These are phyloP conservation scores for Oreochromis grahami DNA, from an alignment of 2,797 vertebrate species.

Conservation along the genomic window DNA sequence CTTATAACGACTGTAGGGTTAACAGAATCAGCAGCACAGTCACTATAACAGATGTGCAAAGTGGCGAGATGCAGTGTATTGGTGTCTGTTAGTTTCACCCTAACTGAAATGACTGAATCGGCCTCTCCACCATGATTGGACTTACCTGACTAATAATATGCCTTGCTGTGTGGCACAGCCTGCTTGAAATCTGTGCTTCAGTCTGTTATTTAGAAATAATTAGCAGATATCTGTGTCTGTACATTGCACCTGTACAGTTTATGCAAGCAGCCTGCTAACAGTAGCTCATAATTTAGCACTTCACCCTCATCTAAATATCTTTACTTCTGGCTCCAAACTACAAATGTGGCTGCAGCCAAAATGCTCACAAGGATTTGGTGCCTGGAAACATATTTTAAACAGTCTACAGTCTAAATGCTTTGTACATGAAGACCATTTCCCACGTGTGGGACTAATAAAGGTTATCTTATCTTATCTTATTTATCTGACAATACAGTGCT, in stretches of 20 bases:
- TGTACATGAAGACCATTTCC: not conserved
- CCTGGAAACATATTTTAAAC: not conserved
- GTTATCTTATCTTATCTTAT: not conserved
- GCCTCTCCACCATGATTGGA: not conserved
- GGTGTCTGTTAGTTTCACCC: not conserved
- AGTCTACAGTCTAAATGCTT: not conserved
- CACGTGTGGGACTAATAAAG: not conserved
- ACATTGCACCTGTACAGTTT: not conserved
- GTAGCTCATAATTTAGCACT: not conserved
- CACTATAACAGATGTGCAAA: not conserved
- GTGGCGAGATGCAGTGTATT: not conserved
- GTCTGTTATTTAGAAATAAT: not conserved
- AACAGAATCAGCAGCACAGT: not conserved
- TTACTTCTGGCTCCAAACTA: not conserved
- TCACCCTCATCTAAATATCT: not conserved
- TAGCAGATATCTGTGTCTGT: not conserved
- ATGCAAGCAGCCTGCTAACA: not conserved
- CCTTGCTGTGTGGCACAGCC: not conserved
- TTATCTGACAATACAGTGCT: not conserved
- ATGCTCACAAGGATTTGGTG: not conserved
- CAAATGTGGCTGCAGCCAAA: not conserved
- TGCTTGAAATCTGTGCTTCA: not conserved
- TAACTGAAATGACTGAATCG: not conserved
- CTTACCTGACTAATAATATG: not conserved
- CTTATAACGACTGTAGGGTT: rapidly evolving